Conservation (phyloP, 2,113 vertebrate species). For the Chloebia gouldiae region DNA sequence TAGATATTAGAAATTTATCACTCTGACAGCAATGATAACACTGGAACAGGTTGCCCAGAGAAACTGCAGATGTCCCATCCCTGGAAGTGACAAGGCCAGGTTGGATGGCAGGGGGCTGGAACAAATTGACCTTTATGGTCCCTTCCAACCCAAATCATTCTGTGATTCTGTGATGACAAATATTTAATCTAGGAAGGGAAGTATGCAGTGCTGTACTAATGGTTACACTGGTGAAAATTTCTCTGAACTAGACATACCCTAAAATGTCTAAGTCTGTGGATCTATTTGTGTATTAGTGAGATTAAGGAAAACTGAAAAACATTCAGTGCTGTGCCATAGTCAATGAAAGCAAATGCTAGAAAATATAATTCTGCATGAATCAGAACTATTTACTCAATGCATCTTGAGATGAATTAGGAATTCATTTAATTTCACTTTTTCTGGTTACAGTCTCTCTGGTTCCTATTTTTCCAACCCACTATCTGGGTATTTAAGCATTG, state of each 20-base stretch:
- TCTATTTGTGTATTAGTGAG: not conserved
- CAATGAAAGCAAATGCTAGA: not conserved
- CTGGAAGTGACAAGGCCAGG: not conserved
- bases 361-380: not conserved
- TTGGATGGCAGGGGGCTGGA: not conserved
- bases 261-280: not conserved
- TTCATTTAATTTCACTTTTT: slow-evolving; percentile 1
- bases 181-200: not conserved
- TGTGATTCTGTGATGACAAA: not conserved
- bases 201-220: not conserved
- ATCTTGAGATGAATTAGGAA: not conserved
- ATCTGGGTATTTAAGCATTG: not conserved
- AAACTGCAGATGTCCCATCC: not conserved
- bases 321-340: not conserved
- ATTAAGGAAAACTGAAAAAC: not conserved
- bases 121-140: not conserved
- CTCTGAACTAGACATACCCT: not conserved
- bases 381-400: not conserved
- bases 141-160: not conserved
- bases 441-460: not conserved
- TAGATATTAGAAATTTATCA: not conserved
- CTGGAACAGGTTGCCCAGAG: not conserved
- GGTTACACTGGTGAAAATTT: not conserved
- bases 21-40: not conserved
- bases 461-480: not conserved